A percentile compares a stretch with the other conserved stretches of the same genome.
Conservation (phyloP, 2,888 invertebrate species). For the Cybosia mesomella region DNA sequence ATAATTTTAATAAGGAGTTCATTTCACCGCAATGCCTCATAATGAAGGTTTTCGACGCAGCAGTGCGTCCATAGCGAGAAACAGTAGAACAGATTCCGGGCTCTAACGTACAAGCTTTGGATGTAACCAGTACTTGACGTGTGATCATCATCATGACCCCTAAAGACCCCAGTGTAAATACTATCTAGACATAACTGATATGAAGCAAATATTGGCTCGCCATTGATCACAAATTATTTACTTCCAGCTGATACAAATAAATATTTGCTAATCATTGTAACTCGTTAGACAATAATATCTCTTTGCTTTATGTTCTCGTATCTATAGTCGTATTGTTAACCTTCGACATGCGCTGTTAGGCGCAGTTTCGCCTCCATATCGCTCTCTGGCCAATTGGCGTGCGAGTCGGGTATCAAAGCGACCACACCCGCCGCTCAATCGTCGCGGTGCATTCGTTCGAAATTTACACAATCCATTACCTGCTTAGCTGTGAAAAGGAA, state of each 20-base stretch:
- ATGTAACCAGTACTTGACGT: no score
- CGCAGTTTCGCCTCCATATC: constrained; percentile 57
- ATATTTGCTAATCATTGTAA: constrained; percentile 66
- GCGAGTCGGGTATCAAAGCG: no score
- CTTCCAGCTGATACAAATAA: constrained; percentile 63
- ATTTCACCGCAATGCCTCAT: no score
- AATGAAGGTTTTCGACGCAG: no score
- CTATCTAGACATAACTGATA: constrained; percentile 13
- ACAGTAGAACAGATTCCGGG: no score
- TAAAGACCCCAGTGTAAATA: no score
- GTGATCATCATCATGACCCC: no score
- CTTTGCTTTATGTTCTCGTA: constrained; percentile 61
- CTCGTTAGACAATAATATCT: constrained; percentile 63
- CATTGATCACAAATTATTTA: constrained; percentile 66
- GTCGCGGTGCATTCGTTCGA: constrained; percentile 65
- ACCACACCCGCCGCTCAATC: constrained; percentile 68
- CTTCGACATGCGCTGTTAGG: constrained; percentile 74
- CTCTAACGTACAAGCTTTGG: no score
- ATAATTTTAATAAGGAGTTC: no score
- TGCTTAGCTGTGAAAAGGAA: constrained; percentile 51
- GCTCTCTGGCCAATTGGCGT: constrained; percentile 69
- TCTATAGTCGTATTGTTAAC: constrained; percentile 69
- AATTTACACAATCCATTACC: constrained; percentile 59
- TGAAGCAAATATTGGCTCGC: constrained; percentile 47
- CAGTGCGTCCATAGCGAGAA: no score